phyloP scores from a whole-genome alignment of 2,797 vertebrate genomes.

The Hipposideros larvatus region DNA sequence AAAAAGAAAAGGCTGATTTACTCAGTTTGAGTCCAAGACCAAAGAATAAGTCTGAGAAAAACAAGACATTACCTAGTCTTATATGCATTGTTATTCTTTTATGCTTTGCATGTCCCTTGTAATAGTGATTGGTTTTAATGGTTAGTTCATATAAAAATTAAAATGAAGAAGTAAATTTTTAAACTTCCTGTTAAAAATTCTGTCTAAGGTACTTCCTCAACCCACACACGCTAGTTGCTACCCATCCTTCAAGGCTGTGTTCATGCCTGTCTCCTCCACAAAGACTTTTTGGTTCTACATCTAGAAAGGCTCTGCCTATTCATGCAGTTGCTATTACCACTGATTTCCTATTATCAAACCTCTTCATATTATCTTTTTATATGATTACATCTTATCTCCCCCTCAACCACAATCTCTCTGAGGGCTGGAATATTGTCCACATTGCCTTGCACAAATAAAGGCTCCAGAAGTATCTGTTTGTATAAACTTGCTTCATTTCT shows the following conservation, averaged over 20 bases:
- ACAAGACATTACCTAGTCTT: neutral
- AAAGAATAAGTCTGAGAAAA: slow-evolving; percentile 47
- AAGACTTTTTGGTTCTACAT: slow-evolving; percentile 9
- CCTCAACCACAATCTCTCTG: slow-evolving; percentile 25
- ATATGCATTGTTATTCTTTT: neutral
- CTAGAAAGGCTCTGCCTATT: neutral
- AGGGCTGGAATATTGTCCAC: neutral
- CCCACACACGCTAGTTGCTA: neutral
- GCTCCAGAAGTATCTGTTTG: neutral
- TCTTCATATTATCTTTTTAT: neutral
- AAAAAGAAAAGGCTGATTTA: slow-evolving; percentile 36
- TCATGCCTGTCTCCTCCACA: neutral
- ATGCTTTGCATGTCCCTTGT: neutral
- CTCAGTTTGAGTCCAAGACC: neutral
- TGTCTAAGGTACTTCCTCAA: slow-evolving; percentile 55
- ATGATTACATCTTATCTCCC: slow-evolving; percentile 17
- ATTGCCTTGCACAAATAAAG: neutral
- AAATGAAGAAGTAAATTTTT: slow-evolving; percentile 64
- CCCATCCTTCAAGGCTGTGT: neutral
- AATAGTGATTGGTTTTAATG: neutral
- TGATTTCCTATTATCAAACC: slow-evolving; percentile 16
- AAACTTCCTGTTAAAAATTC: slow-evolving; percentile 53
- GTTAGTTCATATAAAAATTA: slow-evolving; percentile 8
- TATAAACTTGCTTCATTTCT: slow-evolving; percentile 50
- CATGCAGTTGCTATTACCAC: neutral